These are phyloP conservation scores for Hydriomena furcata DNA, from an alignment of 2,888 invertebrate genomes.

Conservation along the genomic window DNA sequence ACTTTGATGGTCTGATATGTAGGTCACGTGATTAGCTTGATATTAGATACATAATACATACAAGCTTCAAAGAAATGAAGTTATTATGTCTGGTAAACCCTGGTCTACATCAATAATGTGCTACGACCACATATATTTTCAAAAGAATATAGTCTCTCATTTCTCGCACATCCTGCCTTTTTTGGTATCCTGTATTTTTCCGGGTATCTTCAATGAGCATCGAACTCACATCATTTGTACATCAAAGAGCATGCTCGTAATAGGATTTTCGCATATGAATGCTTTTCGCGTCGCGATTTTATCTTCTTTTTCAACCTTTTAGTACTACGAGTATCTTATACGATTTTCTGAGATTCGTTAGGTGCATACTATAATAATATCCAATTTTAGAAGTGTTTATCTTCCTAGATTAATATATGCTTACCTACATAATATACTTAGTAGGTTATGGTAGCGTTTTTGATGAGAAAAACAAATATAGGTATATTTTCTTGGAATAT, in stretches of 20 bases:
- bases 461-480: too few relatives aligned
- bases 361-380: too few relatives aligned
- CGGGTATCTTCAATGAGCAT: slow-evolving; percentile 30
- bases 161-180: slow-evolving; percentile 4
- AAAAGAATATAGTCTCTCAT: neutral
- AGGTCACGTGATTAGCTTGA: too few relatives aligned
- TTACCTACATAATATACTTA: too few relatives aligned
- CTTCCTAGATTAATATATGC: too few relatives aligned
- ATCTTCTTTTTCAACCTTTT: slow-evolving; percentile 36
- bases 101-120: too few relatives aligned
- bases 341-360: slow-evolving; percentile 5
- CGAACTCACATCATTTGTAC: slow-evolving; percentile 31
- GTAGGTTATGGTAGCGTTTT: too few relatives aligned
- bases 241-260: slow-evolving; percentile 41
- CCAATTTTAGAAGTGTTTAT: too few relatives aligned
- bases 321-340: slow-evolving; percentile 12
- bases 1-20: too few relatives aligned
- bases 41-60: too few relatives aligned
- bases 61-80: too few relatives aligned
- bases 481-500: neutral
- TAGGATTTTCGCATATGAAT: slow-evolving; percentile 38
- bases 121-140: neutral
- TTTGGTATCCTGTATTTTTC: slow-evolving; percentile 17
- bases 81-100: too few relatives aligned
- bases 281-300: slow-evolving; percentile 36